Base-by-base conservation (phyloP, 2,113 vertebrate genomes). In the Leucopsar rothschildi region DNA sequence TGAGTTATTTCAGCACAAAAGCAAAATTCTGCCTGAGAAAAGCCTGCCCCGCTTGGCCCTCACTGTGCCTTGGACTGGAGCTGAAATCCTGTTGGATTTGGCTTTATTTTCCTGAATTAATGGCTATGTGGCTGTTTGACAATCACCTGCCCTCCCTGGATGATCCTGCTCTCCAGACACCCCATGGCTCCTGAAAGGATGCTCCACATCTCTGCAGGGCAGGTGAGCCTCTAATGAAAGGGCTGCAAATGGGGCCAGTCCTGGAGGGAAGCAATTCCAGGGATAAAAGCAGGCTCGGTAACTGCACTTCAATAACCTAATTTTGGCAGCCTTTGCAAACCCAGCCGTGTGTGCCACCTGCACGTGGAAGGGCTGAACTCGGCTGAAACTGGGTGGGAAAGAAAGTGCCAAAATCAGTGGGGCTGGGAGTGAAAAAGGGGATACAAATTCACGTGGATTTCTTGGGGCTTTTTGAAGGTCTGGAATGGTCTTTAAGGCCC, bases 391-490 rank as follows among this genome's bases (percentile, higher is more conserved):
- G n/a, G 1, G 10, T 18, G 31, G 6, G 13, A 23, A 15, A 59
- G 16, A 1, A 31, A 68, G 35, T 1, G 64, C 37, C 16, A 19
- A 15, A 55, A 75, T 8, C 6, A 17, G 25, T 2, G 40, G 39
- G 21, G 27, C 0, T 71, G 71, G 39, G 33, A 23, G 8, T 8
- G 50, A 6, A 11, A 2, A 28, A 19, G 17, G 11, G 44, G 18
- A 21, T 2, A 1, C 3, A 4, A 0, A 20, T 31, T 14, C 5
- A 16, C 2, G 0, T 11, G 79, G 40, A 10, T 39, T 35, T 20
- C 40, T 1, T 50, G 52, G 71, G 71, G 31, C 31, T 64, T 10
- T 71, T 40, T 56, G 66, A 56, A 29, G 10, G 21, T 3, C 65
- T 79, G 73, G 5, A 25, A 31, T 31, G 35, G 14, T 35, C 57